Evolutionary conservation across 23 tunicate species (phyloP).

Genomic region (Diplosoma virens): DNA sequence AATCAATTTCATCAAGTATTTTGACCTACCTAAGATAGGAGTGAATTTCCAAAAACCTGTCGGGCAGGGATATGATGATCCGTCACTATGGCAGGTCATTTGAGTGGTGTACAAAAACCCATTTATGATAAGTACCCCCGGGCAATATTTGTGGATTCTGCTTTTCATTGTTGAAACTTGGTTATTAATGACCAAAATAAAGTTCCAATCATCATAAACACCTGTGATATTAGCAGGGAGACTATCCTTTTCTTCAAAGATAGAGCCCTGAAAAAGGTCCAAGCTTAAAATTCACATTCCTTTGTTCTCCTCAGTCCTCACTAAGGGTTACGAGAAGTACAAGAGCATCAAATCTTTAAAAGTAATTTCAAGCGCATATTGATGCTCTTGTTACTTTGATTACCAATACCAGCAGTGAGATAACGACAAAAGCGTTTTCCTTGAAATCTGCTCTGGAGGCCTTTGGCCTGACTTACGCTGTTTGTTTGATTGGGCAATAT

Average conservation of each 20-base stretch:
- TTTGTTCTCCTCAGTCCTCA: not conserved
- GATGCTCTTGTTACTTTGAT: conserved; percentile 3
- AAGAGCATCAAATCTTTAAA: not conserved
- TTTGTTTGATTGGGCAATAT: conserved; percentile 4
- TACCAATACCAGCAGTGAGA: conserved; percentile 16
- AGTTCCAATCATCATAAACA: conserved; percentile 2
- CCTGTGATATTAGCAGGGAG: conserved; percentile 2
- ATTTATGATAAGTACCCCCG: not conserved
- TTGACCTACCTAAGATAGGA: not conserved
- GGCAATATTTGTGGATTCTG: conserved; percentile 2
- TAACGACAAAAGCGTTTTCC: conserved; percentile 4
- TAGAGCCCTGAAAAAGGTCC: not conserved
- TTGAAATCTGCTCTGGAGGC: conserved; percentile 12
- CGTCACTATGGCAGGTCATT: conserved; percentile 5
- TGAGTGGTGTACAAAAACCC: conserved; percentile 1
- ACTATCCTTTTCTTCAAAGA: not conserved
- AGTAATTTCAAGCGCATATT: not conserved
- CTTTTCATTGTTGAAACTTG: not conserved
- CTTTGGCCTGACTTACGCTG: conserved; percentile 12
- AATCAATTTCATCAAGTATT: conserved; percentile 24
- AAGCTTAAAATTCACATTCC: not conserved
- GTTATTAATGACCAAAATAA: conserved; percentile 12
- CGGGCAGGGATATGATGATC: not conserved
- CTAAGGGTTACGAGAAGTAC: conserved; percentile 5
- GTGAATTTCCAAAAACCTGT: not conserved